phyloP scores from a whole-genome alignment of 2,797 vertebrate genomes.

The Helicolenus hilgendorfi region DNA sequence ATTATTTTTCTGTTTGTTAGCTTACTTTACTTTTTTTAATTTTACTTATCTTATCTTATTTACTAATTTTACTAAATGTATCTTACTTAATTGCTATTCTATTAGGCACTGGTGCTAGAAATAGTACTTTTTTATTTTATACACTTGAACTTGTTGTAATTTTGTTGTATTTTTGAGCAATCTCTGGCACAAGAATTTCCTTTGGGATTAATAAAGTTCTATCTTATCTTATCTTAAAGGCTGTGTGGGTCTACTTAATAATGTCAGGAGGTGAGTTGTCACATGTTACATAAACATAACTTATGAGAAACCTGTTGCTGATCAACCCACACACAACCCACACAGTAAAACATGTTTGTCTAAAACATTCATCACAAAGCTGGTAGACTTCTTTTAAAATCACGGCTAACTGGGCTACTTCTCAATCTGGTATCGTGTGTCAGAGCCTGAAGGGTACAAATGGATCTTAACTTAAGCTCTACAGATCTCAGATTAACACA shows the following conservation, averaged over 20 bases:
- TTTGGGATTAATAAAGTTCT: too few species aligned
- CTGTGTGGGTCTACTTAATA: neutral
- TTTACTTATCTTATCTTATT: too few species aligned
- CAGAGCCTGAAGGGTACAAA: slow-evolving; percentile 10
- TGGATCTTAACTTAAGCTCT: neutral
- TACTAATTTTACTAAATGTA: too few species aligned
- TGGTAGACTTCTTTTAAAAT: neutral
- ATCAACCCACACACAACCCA: neutral
- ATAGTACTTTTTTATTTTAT: too few species aligned
- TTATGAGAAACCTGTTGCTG: slow-evolving; percentile 38
- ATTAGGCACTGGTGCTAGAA: too few species aligned
- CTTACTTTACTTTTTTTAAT: too few species aligned
- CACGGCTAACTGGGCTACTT: neutral
- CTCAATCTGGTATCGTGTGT: neutral
- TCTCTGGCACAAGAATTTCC: too few species aligned
- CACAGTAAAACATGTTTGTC: neutral
- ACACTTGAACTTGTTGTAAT: too few species aligned
- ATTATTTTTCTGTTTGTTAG: too few species aligned
- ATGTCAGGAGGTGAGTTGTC: slow-evolving; percentile 10
- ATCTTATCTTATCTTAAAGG: too few species aligned
- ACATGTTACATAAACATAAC: slow-evolving; percentile 34
- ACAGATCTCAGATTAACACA: neutral
- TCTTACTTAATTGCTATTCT: too few species aligned
- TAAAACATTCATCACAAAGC: neutral
- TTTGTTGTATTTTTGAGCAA: too few species aligned